Evolutionary conservation across 64 coral and sea anemone species (phyloP), one percentile per base, ranked within the genome.

Genomic region (Cladopsammia gracilis): DNA sequence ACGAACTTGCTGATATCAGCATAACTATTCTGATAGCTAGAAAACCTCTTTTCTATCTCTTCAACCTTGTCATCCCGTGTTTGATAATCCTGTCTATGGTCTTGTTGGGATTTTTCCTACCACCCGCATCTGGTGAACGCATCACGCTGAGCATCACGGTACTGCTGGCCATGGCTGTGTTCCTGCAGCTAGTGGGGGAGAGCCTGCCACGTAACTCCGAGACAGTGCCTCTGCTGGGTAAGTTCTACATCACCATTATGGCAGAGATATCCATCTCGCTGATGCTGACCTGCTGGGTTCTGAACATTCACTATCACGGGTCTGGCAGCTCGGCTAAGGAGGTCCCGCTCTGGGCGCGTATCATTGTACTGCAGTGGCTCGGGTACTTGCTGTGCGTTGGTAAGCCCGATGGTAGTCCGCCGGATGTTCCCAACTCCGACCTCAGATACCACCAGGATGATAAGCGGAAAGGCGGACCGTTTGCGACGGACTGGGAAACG

Each of bases 231-330:
- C 64, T 97, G 2, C 26, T 97, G 2, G 95, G 95, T 4, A 93
- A 89, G 68, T 97, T 97, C 62, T 97, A 94, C 26, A 97, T 97
- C 65, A 93, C 93, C 10, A 97, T 97, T 44, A 97, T 97, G 95
- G 95, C 87, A 9, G 95, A 97, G 73, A 97, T 97, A 7, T 97
- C 95, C 52, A 81, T 97, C 45, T 97, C 95, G 5, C 67, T 97
- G 48, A 97, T 97, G 75, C 83, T 97, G 5, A 97, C 96, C 0
- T 97, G 96, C 42, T 97, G 91, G 81, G 96, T 97, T 10, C 58
- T 97, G 47, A 97, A 97, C 61, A 97, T 97, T 73, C 96, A 97
- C 61, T 97, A 97, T 77, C 83, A 93, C 25, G 96, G 96, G 0
- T 94, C 96, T 3, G 96, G 96, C 2, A 93, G 89, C 62, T 83